phyloP scores from a whole-genome alignment of 2,888 invertebrate genomes.

The Diarsia dahlii region DNA sequence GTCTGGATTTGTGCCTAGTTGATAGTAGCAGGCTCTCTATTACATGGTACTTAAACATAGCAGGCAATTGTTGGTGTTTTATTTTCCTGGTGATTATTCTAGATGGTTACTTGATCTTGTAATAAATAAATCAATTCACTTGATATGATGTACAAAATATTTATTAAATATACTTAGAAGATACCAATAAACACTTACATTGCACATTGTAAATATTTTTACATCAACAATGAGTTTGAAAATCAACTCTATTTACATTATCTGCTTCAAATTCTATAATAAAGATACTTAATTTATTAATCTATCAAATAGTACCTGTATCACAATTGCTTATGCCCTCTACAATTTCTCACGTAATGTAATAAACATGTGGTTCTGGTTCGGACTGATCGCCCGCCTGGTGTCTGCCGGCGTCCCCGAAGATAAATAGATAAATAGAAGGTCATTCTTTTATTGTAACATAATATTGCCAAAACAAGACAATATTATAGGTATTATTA shows the following conservation, averaged over 20 bases:
- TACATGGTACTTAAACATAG: too few relatives aligned
- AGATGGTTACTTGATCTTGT: background rate
- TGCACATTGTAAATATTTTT: background rate
- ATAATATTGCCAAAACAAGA: background rate
- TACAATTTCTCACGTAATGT: too few relatives aligned
- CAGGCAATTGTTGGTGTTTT: slow-evolving; percentile 4
- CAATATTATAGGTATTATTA: too few relatives aligned
- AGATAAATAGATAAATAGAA: background rate
- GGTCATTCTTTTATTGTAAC: slow-evolving; percentile 19
- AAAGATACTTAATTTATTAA: background rate
- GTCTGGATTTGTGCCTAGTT: too few relatives aligned
- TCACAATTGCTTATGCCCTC: background rate
- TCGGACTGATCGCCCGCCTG: too few relatives aligned
- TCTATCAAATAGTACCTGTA: slow-evolving; percentile 7
- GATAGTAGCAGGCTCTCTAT: too few relatives aligned
- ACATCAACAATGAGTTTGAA: background rate
- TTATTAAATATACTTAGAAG: background rate
- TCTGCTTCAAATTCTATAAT: background rate
- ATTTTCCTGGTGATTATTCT: background rate
- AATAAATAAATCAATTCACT: background rate
- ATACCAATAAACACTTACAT: background rate
- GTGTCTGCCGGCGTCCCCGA: too few relatives aligned
- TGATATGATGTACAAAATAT: background rate
- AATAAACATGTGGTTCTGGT: too few relatives aligned
- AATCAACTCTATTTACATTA: background rate